Base-by-base conservation (phyloP, 2,888 invertebrate genomes). In the Epistrophe grossulariae region DNA sequence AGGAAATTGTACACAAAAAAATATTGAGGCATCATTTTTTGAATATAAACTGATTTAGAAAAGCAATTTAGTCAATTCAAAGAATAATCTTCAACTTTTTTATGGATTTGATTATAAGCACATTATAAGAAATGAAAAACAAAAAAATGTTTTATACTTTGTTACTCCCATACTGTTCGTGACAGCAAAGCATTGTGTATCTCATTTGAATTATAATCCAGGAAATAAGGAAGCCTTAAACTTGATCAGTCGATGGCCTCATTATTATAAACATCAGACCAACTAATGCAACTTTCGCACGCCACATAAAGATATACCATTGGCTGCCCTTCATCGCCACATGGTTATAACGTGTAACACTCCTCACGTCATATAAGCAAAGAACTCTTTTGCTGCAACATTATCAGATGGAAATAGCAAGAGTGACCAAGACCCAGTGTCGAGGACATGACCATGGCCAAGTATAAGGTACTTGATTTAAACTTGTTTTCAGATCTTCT, bases 391-490 rank as follows among this genome's bases (percentile, higher is more conserved):
- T 40, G 50, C 43, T 19, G 31, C 31, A 43, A 48, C 15, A 64
- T 11, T 24, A 66, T 48, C 52, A 17, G 38, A 24, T 28, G 55
- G 55, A 80, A 80, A 35, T 77, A 72, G 55, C 60, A 84, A 80
- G 24, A 24, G 28, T 77, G 77, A 55, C 77, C 84, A 77, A 76
- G 80, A 84, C 80, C 77, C 80, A 84, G 76, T 79, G 76, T 59
- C 66, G 60, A 72, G 77, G 77, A 79, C 84, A 77, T 66, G 52
- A 72, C 80, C 84, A 80, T 72, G 72, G 77, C 50, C 79, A 84
- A 77, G 45, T 76, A n/a, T n/a, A n/a, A 38, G 64, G 35, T 72
- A 40, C 64, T 72, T 50, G 8, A 43, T 35, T 35, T 35, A 71
- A 84, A 84, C 84, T 66, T 19, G 84, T 79, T 84, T 79, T 55